Conservation (phyloP, 2,888 invertebrate genomes). For the Octonoba sinensis region DNA sequence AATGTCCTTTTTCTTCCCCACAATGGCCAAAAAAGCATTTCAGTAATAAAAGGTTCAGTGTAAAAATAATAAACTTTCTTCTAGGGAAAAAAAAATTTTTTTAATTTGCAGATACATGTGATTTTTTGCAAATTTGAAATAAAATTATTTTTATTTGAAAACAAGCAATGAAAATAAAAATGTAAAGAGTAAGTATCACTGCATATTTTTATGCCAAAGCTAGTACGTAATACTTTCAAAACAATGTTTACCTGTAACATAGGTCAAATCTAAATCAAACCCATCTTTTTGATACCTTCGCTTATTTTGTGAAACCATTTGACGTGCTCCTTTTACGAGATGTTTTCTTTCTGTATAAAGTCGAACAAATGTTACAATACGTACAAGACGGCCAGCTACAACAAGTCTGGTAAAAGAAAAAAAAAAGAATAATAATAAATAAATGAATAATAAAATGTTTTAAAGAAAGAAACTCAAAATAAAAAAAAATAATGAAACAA, state of each 20-base stretch:
- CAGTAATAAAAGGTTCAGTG: too few relatives aligned
- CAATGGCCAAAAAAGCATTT: too few relatives aligned
- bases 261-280: slow-evolving; percentile 74
- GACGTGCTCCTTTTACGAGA: slow-evolving; percentile 71
- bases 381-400: slow-evolving; percentile 70
- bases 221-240: neutral
- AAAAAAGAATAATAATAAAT: neutral
- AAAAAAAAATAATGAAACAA: neutral
- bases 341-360: slow-evolving; percentile 72
- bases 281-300: slow-evolving; percentile 73
- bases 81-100: too few relatives aligned
- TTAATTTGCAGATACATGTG: too few relatives aligned
- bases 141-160: too few relatives aligned
- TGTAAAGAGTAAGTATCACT: neutral
- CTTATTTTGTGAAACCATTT: slow-evolving; percentile 74
- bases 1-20: too few relatives aligned
- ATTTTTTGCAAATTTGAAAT: too few relatives aligned
- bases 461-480: neutral
- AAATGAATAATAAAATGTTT: neutral
- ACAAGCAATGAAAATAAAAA: too few relatives aligned
- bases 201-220: neutral
- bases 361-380: slow-evolving; percentile 71
- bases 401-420: slow-evolving; percentile 68
- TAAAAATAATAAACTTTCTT: too few relatives aligned
- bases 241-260: slow-evolving; percentile 71